Evolutionary conservation across 1,140 invertebrate genomes (phyloP).

Genomic region (Diorhabda carinulata): DNA sequence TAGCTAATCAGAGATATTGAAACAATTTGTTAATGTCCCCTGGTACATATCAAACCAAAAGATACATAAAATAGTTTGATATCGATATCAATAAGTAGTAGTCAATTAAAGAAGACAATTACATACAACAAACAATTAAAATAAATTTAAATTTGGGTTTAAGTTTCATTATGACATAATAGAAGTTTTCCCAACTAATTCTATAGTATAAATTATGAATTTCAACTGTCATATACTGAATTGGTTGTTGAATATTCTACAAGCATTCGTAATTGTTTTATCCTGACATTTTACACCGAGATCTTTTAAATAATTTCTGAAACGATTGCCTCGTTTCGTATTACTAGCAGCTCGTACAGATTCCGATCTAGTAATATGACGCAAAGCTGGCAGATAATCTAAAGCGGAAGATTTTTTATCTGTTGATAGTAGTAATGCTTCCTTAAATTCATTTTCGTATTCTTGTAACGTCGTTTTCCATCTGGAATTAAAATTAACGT

Average conservation of each 20-base stretch:
- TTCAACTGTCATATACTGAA: too few species aligned
- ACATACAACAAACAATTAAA: too few species aligned
- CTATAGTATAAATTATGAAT: too few species aligned
- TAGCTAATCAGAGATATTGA: too few species aligned
- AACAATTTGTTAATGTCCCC: too few species aligned
- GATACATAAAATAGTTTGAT: too few species aligned
- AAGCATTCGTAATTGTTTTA: conserved; percentile 26
- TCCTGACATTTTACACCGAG: conserved; percentile 37
- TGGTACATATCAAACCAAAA: too few species aligned
- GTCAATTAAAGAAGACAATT: too few species aligned
- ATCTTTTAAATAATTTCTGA: conserved; percentile 57
- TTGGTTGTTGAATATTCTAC: conserved; percentile 25
- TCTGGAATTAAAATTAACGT: conserved; percentile 30
- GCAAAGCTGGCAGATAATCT: conserved; percentile 57
- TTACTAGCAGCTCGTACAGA: conserved; percentile 50
- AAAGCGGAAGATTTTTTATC: conserved; percentile 36
- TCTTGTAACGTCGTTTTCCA: conserved; percentile 34
- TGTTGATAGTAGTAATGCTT: conserved; percentile 26
- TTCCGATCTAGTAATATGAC: conserved; percentile 56
- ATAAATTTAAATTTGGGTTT: too few species aligned
- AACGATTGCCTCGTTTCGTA: conserved; percentile 55
- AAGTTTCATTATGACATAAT: too few species aligned
- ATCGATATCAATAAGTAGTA: too few species aligned
- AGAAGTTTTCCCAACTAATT: too few species aligned
- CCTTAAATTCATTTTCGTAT: conserved; percentile 31